phyloP scores from a whole-genome alignment of 2,113 vertebrate species.

The Cyanocitta stelleri region DNA sequence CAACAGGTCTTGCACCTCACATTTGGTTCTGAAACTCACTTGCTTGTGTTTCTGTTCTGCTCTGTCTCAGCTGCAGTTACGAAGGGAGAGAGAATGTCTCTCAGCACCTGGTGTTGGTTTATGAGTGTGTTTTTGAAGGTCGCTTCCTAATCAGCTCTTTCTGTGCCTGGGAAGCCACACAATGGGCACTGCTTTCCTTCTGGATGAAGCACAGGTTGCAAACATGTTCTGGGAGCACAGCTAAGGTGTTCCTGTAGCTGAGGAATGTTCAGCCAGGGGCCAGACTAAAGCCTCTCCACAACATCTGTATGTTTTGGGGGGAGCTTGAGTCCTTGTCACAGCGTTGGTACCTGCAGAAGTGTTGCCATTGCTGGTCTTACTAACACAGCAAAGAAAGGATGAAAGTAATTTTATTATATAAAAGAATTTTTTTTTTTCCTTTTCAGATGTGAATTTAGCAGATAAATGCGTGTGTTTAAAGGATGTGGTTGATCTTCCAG shows the following conservation, averaged over 20 bases:
- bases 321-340: not conserved
- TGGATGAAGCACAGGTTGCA: not conserved
- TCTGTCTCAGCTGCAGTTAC: not conserved
- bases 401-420: not conserved
- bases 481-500: not conserved
- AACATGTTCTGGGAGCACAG: fast-evolving
- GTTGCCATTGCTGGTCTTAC: not conserved
- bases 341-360: not conserved
- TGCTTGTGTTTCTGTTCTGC: not conserved
- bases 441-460: not conserved
- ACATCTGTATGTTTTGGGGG: not conserved
- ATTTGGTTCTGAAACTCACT: not conserved
- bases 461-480: not conserved
- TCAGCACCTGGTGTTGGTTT: not conserved
- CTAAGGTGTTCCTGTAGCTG: not conserved
- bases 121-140: not conserved
- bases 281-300: not conserved
- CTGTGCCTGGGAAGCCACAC: not conserved
- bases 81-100: not conserved
- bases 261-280: not conserved
- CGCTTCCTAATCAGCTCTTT: not conserved
- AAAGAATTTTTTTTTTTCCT: not conserved
- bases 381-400: not conserved
- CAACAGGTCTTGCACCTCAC: not conserved
- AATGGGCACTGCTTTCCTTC: not conserved